These are phyloP conservation scores for Hapalemur alaotrensis DNA, from an alignment of 2,797 vertebrate genomes.

Conservation along the genomic window DNA sequence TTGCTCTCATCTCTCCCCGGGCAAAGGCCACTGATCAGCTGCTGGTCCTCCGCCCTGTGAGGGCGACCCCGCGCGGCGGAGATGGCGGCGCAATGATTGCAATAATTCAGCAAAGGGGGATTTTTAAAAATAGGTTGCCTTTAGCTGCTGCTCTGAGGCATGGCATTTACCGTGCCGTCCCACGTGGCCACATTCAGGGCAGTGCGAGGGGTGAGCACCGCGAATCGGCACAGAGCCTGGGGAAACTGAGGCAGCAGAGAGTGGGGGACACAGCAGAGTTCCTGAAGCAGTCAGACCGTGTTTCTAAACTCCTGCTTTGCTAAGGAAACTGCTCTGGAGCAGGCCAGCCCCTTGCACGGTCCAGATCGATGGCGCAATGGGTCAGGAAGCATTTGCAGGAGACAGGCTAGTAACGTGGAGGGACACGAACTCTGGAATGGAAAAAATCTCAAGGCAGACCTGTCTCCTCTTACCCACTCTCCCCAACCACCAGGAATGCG, in stretches of 20 bases:
- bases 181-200: accelerated
- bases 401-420: not conserved
- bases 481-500: not conserved
- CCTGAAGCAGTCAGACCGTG: not conserved
- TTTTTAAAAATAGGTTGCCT: not conserved
- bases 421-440: not conserved
- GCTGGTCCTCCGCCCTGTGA: not conserved
- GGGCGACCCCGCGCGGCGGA: not conserved
- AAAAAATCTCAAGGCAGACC: not conserved
- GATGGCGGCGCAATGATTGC: not conserved
- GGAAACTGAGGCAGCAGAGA: not conserved
- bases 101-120: slow-evolving; percentile 11
- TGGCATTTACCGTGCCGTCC: not conserved
- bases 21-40: slow-evolving; percentile 22
- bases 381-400: not conserved
- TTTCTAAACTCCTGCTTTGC: not conserved
- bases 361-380: no score
- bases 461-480: not conserved
- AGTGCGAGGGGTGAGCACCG: accelerated
- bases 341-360: not conserved
- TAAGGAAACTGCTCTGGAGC: not conserved
- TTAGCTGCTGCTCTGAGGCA: not conserved
- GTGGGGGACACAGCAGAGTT: accelerated
- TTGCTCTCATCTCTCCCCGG: not conserved
- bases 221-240: no score